These are phyloP conservation scores for Grallaria varia DNA, from an alignment of 2,113 vertebrate genomes.

Conservation along the genomic window DNA sequence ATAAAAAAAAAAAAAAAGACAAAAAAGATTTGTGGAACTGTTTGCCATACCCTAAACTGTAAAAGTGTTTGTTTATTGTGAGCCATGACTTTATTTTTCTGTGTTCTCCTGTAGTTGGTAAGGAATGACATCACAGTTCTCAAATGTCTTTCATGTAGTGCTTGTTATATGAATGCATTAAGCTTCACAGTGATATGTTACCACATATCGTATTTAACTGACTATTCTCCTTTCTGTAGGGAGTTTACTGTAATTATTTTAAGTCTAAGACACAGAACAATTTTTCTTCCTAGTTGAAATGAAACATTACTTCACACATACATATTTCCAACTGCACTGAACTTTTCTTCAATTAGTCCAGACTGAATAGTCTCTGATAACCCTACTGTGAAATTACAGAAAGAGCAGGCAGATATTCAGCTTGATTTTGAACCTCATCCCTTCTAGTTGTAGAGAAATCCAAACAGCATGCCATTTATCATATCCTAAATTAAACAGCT, in stretches of 20 bases:
- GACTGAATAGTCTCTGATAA: background rate
- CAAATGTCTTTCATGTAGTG: background rate
- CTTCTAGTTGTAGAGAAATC: conserved; percentile 5
- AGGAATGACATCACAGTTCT: background rate
- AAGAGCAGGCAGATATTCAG: background rate
- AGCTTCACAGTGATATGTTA: background rate
- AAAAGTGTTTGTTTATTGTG: background rate
- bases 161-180: background rate
- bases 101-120: background rate
- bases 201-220: background rate
- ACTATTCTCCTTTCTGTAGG: background rate
- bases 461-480: conserved; percentile 32
- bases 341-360: conserved; percentile 18
- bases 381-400: conserved; percentile 8
- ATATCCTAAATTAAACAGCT: conserved; percentile 41
- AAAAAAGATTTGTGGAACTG: background rate
- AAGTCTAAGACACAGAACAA: background rate
- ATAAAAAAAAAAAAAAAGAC: background rate
- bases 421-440: background rate
- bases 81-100: background rate
- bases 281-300: conserved; percentile 3
- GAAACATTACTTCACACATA: background rate
- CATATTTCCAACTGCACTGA: background rate
- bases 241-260: background rate
- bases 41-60: background rate